A percentile compares a stretch with the other conserved stretches of the same genome.
Evolutionary conservation across 2,797 vertebrate genomes (phyloP).

Genomic region (Alectoris magna): DNA sequence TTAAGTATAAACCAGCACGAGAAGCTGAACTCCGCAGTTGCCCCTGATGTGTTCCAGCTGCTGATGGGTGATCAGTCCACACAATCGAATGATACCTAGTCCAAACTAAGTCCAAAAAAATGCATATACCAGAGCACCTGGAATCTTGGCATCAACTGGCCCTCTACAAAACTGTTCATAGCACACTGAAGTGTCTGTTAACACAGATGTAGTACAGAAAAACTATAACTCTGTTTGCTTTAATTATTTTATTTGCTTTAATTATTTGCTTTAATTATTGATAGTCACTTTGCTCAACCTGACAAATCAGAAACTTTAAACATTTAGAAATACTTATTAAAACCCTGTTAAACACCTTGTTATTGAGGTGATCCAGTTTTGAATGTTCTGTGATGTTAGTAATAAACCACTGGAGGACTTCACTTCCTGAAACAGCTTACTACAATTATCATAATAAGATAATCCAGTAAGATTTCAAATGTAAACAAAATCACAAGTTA

Average conservation of each 20-base stretch:
- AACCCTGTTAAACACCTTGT: not conserved
- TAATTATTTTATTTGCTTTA: too few species aligned
- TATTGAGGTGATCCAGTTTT: not conserved
- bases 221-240: not conserved
- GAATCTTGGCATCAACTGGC: not conserved
- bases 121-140: rapidly evolving
- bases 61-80: not conserved
- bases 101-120: not conserved
- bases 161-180: not conserved
- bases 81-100: not conserved
- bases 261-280: not conserved
- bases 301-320: not conserved
- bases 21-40: not conserved
- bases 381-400: rapidly evolving
- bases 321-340: not conserved
- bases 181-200: not conserved
- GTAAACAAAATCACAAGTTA: not conserved
- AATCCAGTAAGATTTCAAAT: not conserved
- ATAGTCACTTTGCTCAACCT: not conserved
- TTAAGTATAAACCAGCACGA: not conserved
- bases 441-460: not conserved
- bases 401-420: not conserved
- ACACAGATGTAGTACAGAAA: not conserved
- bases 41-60: not conserved
- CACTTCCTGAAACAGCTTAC: not conserved